A percentile compares a stretch with the other conserved stretches of the same genome.
These are phyloP conservation scores for Coenonympha glycerion DNA, from an alignment of 2,888 invertebrate species.

Conservation along the genomic window DNA sequence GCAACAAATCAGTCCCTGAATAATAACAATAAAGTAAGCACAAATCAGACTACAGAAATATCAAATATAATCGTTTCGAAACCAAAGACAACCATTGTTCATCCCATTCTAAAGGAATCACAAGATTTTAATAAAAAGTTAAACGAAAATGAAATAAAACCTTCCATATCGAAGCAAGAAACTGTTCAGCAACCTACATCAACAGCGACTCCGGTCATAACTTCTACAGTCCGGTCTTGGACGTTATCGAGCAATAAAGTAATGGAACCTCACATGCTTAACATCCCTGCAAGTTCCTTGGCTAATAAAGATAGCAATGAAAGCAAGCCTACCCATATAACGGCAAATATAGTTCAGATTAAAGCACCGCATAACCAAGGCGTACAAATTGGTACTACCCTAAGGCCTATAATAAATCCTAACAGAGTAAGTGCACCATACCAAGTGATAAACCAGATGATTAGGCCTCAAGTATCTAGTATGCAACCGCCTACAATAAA, in stretches of 20 bases:
- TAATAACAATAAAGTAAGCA: slow-evolving; percentile 41
- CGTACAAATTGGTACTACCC: slow-evolving; percentile 42
- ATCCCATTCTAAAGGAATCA: slow-evolving; percentile 44
- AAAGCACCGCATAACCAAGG: slow-evolving; percentile 51
- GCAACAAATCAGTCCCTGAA: slow-evolving; percentile 49
- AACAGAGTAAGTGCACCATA: slow-evolving; percentile 57
- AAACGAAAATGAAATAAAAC: slow-evolving; percentile 50
- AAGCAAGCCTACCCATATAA: slow-evolving; percentile 55
- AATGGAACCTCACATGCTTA: slow-evolving; percentile 56
- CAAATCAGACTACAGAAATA: slow-evolving; percentile 55
- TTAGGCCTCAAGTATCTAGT: slow-evolving; percentile 57
- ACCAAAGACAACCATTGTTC: slow-evolving; percentile 45
- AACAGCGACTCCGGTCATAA: slow-evolving; percentile 72
- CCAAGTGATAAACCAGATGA: slow-evolving; percentile 65
- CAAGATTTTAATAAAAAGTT: slow-evolving; percentile 46
- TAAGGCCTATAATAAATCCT: slow-evolving; percentile 53
- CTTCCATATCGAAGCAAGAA: slow-evolving; percentile 54
- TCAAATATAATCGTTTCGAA: slow-evolving; percentile 66
- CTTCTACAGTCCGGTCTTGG: slow-evolving; percentile 57
- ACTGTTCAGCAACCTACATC: slow-evolving; percentile 53
- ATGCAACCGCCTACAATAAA: slow-evolving; percentile 81
- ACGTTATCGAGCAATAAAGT: slow-evolving; percentile 67
- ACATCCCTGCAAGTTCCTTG: slow-evolving; percentile 45
- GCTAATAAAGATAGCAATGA: slow-evolving; percentile 49
- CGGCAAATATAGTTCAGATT: slow-evolving; percentile 65